These are phyloP conservation scores for Meloidogyne exigua DNA, from an alignment of 1,140 invertebrate genomes.

Conservation along the genomic window DNA sequence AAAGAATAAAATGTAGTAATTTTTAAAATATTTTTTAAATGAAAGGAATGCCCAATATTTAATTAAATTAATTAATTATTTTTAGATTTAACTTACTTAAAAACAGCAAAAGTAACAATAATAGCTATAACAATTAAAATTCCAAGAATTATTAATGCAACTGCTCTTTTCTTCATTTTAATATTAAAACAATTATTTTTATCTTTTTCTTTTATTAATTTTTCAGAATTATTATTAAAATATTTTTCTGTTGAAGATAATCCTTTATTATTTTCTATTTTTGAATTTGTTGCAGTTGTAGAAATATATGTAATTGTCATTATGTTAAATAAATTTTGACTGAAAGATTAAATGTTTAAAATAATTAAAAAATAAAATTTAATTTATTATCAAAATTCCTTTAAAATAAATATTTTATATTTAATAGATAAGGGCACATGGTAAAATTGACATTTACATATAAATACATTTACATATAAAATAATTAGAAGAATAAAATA, in stretches of 20 bases:
- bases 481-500: too few relatives aligned
- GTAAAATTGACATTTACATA: too few relatives aligned
- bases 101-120: background rate
- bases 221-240: background rate
- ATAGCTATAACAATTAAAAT: slow-evolving; percentile 9
- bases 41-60: too few relatives aligned
- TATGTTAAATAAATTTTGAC: background rate
- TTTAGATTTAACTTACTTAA: background rate
- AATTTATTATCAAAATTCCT: too few relatives aligned
- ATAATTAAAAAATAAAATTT: too few relatives aligned
- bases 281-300: background rate
- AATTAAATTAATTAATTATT: background rate
- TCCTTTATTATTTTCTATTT: background rate
- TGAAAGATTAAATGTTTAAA: background rate
- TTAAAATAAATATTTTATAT: too few relatives aligned
- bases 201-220: background rate
- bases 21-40: too few relatives aligned
- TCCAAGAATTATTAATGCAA: background rate
- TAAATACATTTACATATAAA: too few relatives aligned
- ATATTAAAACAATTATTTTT: background rate
- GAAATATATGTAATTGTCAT: slow-evolving; percentile 1
- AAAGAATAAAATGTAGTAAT: too few relatives aligned
- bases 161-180: slow-evolving; percentile 1
- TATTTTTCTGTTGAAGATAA: background rate
- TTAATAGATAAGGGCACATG: too few relatives aligned